A percentile compares a stretch with the other conserved stretches of the same genome.
Evolutionary conservation across 2,797 vertebrate species (phyloP).

Genomic region (Gambelia wislizenii): DNA sequence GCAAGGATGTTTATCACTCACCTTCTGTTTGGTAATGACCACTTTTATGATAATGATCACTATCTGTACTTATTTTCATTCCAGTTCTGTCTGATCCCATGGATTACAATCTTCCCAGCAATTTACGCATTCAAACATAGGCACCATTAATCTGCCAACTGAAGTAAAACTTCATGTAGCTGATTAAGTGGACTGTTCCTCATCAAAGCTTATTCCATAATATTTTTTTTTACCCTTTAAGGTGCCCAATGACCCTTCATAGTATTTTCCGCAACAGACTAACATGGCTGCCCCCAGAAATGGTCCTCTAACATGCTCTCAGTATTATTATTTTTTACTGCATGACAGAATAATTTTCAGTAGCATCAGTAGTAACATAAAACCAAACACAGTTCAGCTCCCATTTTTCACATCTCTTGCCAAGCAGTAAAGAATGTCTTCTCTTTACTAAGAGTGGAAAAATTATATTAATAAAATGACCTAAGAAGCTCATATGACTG

Average conservation of each 20-base stretch:
- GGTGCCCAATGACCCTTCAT: background rate
- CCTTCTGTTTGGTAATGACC: background rate
- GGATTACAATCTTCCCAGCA: background rate
- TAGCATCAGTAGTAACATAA: background rate
- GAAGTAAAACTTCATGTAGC: background rate
- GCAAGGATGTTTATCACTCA: background rate
- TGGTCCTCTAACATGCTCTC: background rate
- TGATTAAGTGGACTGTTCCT: background rate
- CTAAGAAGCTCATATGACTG: background rate
- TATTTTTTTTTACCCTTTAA: background rate
- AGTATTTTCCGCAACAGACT: background rate
- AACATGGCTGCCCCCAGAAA: background rate
- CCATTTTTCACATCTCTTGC: background rate
- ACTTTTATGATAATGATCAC: background rate
- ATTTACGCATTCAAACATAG: background rate
- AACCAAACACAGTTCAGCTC: background rate
- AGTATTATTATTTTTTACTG: background rate
- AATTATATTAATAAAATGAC: background rate
- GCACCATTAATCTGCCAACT: background rate
- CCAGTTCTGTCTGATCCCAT: background rate
- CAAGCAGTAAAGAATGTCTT: background rate
- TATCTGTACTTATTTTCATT: background rate
- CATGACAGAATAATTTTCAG: background rate
- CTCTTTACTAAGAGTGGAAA: background rate
- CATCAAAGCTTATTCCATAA: background rate